Percentiles rank a stretch among this genome's conserved stretches.
Evolutionary conservation across 2,888 invertebrate species (phyloP).

Genomic region (Steinernema hermaphroditum): DNA sequence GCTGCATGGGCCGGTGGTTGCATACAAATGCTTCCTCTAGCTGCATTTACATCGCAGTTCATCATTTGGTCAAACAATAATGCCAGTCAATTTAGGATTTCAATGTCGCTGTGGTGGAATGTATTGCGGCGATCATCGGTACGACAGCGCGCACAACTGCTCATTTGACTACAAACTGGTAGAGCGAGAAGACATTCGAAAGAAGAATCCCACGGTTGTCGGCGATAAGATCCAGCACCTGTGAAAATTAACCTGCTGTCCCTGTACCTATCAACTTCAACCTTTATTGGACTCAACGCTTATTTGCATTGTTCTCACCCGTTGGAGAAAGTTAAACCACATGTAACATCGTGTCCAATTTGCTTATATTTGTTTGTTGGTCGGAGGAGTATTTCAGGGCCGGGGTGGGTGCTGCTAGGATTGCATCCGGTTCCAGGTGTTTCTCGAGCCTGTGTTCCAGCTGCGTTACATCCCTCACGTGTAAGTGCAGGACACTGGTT

Average conservation of each 20-base stretch:
- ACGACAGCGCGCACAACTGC: conserved; percentile 98
- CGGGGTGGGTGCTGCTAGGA: no score
- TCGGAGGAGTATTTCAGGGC: no score
- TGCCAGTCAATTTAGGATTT: conserved; percentile 85
- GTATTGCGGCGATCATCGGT: conserved; percentile 96
- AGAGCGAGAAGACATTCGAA: conserved; percentile 80
- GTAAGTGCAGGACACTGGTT: no score
- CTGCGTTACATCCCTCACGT: no score
- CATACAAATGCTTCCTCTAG: neutral
- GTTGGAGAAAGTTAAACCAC: neutral
- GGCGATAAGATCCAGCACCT: conserved; percentile 88
- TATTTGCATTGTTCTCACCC: neutral
- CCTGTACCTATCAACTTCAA: neutral
- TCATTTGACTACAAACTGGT: conserved; percentile 87
- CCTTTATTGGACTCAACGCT: neutral
- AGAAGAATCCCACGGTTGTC: conserved; percentile 96
- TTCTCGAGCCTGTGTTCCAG: no score
- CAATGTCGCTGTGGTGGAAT: conserved; percentile 97
- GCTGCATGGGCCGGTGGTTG: neutral
- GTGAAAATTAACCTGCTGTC: conserved; percentile 40
- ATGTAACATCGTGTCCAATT: no score
- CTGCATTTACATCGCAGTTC: no score
- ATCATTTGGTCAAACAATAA: no score
- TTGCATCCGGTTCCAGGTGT: no score
- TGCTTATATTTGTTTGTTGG: no score